Evolutionary conservation across 2,797 vertebrate species (phyloP), one percentile per base, ranked within the genome.

Genomic region (Sphenopsis melanotis): DNA sequence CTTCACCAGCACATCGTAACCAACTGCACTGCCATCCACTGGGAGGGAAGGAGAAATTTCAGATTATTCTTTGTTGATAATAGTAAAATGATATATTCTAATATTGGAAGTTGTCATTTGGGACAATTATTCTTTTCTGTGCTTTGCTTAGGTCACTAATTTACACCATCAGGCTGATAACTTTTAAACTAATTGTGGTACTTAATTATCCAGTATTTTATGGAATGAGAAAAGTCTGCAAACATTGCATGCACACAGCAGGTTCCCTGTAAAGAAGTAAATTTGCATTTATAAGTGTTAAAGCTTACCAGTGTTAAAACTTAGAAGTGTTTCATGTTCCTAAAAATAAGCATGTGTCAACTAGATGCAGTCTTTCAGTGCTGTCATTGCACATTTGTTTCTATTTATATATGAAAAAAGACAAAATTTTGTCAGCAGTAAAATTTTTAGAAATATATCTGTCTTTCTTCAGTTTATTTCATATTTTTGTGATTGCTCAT

Each of bases 121-220:
- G 59, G 68, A 56, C 65, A 85, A 64, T 87, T 89, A 42, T 63
- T 87, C 32, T 53, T 93, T 90, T 77, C 64, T 87, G 34, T 87
- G 41, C 32, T 81, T 92, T n/a, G 7, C 22, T 81, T 87, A 74
- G 41, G 66, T 93, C 52, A 77, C 72, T 89, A 70, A 91, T 90
- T 95, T 93, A 76, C 37, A 94, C 10, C 13, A 57, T 85, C 65
- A 90, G 72, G 65, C 26, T 79, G 23, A n/a, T 89, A 87, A 91
- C 15, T 75, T 94, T 27, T 21, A 83, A 93, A 86, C 2, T 77
- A 57, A 61, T 70, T 83, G 27, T 64, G 46, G 24, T 65, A 44
- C 59, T 94, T 93, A 90, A 84, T 95, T 94, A 95, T 74, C 32
- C 61, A 47, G 5, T 82, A 46, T 79, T 93, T 89, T 41, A 83